Percentiles rank a stretch among this genome's conserved stretches.
Conservation (phyloP, 2,888 invertebrate genomes). For the Latheticus oryzae region DNA sequence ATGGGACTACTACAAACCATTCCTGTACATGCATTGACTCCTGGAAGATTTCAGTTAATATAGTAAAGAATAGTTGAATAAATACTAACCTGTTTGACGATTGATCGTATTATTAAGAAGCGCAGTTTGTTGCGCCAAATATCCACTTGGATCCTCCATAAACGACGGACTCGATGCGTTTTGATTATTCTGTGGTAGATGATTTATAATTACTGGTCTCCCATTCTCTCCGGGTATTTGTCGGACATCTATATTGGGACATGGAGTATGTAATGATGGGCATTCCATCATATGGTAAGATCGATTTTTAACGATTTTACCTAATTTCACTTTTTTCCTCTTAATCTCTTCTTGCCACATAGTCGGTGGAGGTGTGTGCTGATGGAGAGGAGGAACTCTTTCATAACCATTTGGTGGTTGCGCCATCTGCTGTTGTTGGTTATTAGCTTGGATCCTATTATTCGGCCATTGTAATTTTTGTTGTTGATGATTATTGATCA, state of each 20-base stretch:
- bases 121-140: constrained; percentile 90
- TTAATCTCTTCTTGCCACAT: constrained; percentile 71
- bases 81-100: constrained; percentile 67
- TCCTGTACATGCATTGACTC: constrained; percentile 57
- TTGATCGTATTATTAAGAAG: constrained; percentile 86
- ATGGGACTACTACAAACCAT: constrained; percentile 60
- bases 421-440: constrained; percentile 54
- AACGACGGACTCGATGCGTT: constrained; percentile 76
- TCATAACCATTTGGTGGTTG: constrained; percentile 74
- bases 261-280: constrained; percentile 62
- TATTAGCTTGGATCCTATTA: constrained; percentile 48
- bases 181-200: constrained; percentile 56
- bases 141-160: constrained; percentile 92
- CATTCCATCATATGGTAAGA: constrained; percentile 66
- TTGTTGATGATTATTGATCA: constrained; percentile 64
- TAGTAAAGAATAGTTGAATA: constrained; percentile 16
- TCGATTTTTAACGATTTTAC: constrained; percentile 70
- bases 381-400: constrained; percentile 79
- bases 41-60: constrained; percentile 44
- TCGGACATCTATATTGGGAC: constrained; percentile 72
- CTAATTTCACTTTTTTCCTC: constrained; percentile 70
- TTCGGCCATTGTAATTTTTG: constrained; percentile 69
- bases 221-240: constrained; percentile 67
- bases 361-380: constrained; percentile 72
- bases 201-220: constrained; percentile 60